Evolutionary conservation across 2,113 vertebrate genomes (phyloP), one percentile per base, ranked within the genome.

Genomic region (Semnornis frantzii): DNA sequence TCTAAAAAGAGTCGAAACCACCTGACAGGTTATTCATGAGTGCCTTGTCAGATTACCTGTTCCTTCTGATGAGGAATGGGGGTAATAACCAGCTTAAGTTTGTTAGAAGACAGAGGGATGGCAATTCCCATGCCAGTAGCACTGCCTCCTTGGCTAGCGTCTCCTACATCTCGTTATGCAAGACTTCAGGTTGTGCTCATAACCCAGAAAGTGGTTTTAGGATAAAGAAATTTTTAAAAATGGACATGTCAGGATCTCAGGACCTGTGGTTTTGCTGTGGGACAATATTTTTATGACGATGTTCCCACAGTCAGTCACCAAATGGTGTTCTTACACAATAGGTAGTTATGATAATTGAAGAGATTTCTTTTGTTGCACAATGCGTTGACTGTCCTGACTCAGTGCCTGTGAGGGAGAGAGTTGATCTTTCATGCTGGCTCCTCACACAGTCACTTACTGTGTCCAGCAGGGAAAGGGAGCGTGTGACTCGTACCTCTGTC

Each of bases 301-400:
- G 60, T 90, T 91, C 82, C 91, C 89, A 71, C 58, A 95, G 76
- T 69, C 80, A 77, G 74, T 91, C 87, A 87, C 93, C 42, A 95
- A 93, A 91, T 54, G 39, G 34, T 87, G 33, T 28, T 81, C 21
- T 95, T 95, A 78, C 72, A 25, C 82, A 93, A 94, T 21, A 72
- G 1, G 3, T 25, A 78, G 69, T 93, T 87, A 68, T 58, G 58
- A 68, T 91, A 93, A 87, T 68, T 87, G 64, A 77, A 37, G 69
- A 89, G 16, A 37, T 52, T 63, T 82, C 48, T 89, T 87, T 77
- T 82, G n/a, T 96, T 96, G 50, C 82, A 72, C 76, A 95, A 95
- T 80, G 54, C 81, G 34, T 74, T 91, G 82, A 77, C 23, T 69
- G 17, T 84, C n/a, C 62, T 94, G 73, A 89, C 79, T 95, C 68